These are phyloP conservation scores for Podabrus alpinus DNA, from an alignment of 2,888 invertebrate genomes.

Conservation along the genomic window DNA sequence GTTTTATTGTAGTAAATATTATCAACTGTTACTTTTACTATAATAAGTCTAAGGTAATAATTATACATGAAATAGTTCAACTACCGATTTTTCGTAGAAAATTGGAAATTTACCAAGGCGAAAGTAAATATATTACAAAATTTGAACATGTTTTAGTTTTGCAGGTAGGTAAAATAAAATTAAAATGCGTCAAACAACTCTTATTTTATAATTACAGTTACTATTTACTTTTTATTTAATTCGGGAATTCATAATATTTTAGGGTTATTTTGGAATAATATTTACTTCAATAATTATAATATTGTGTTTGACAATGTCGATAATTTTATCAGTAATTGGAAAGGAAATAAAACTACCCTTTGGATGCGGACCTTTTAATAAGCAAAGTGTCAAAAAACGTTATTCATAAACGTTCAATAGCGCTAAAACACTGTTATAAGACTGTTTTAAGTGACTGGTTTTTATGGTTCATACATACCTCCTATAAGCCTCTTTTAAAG, in stretches of 20 bases:
- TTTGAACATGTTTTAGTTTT: no score
- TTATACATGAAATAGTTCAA: not conserved
- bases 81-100: not conserved
- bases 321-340: not conserved
- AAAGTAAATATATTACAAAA: not conserved
- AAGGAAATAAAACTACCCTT: not conserved
- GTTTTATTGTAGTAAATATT: not conserved
- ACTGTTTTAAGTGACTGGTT: no score
- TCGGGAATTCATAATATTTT: no score
- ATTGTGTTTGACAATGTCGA: not conserved
- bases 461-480: no score
- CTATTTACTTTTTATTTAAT: no score
- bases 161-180: not conserved
- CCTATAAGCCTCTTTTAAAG: no score
- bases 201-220: no score
- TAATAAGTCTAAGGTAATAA: not conserved
- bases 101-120: not conserved
- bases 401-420: no score
- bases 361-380: not conserved
- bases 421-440: no score
- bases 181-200: no score
- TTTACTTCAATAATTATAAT: not conserved
- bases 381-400: no score
- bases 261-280: not conserved
- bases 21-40: not conserved